A percentile compares a stretch with the other conserved stretches of the same genome.
Evolutionary conservation across 2,888 invertebrate genomes (phyloP).

Genomic region (Autographa gamma): DNA sequence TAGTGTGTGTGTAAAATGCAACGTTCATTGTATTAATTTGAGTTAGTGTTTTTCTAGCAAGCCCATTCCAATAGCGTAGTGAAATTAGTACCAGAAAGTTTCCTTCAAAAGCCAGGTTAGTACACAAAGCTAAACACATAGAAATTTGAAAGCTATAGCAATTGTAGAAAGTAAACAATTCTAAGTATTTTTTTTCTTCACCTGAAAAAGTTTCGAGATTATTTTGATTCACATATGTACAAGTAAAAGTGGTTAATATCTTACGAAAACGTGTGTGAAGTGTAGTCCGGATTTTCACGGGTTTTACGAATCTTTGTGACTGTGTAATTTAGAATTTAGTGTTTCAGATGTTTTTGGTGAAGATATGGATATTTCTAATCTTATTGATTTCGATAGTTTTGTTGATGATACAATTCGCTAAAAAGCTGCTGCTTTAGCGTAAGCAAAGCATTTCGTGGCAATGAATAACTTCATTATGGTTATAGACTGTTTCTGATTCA

Average conservation of each 20-base stretch:
- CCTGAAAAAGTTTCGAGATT: slow-evolving; percentile 80
- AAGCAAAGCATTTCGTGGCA: slow-evolving; percentile 77
- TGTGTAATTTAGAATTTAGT: slow-evolving; percentile 54
- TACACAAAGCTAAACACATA: slow-evolving; percentile 85
- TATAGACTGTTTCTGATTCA: slow-evolving; percentile 74
- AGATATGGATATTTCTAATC: slow-evolving; percentile 54
- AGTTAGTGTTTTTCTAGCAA: slow-evolving; percentile 11
- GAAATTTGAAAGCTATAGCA: slow-evolving; percentile 78
- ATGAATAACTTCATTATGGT: slow-evolving; percentile 47
- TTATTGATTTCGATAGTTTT: slow-evolving; percentile 50
- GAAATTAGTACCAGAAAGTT: slow-evolving; percentile 63
- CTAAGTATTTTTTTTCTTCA: slow-evolving; percentile 67
- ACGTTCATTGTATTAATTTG: neutral
- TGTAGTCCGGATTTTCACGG: slow-evolving; percentile 77
- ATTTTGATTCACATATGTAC: slow-evolving; percentile 62
- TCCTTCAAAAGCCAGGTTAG: slow-evolving; percentile 74
- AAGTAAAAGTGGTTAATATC: slow-evolving; percentile 44
- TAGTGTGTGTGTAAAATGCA: neutral
- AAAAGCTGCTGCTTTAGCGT: slow-evolving; percentile 83
- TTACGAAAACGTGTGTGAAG: slow-evolving; percentile 53
- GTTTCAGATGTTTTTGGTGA: slow-evolving; percentile 58
- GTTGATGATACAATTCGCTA: slow-evolving; percentile 67
- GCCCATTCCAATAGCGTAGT: slow-evolving; percentile 30
- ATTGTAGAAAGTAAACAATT: slow-evolving; percentile 57
- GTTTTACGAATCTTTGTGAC: slow-evolving; percentile 57